Conservation (phyloP, 2,888 invertebrate genomes). For the Hipparchia sbordonii region DNA sequence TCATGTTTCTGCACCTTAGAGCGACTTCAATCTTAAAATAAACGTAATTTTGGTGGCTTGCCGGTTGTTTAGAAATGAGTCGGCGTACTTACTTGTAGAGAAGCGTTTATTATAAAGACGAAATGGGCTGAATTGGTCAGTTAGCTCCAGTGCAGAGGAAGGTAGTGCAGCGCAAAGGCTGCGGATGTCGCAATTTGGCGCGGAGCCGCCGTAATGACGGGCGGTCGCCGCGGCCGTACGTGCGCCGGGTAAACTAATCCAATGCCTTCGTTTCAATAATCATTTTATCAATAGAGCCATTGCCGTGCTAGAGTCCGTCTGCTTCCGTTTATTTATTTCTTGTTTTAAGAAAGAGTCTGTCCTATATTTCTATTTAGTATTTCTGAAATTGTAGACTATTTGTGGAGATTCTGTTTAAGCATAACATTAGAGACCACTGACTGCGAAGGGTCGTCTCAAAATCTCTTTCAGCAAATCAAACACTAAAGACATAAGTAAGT, state of each 20-base stretch:
- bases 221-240: slow-evolving; percentile 59
- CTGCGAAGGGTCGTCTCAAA: too few species aligned
- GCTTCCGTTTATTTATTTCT: slow-evolving; percentile 22
- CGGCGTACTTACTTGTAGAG: slow-evolving; percentile 20
- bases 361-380: not conserved
- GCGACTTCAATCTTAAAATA: not conserved
- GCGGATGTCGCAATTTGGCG: slow-evolving; percentile 77
- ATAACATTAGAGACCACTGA: too few species aligned
- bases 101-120: slow-evolving; percentile 37
- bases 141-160: slow-evolving; percentile 35
- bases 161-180: slow-evolving; percentile 45
- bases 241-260: slow-evolving; percentile 59
- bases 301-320: slow-evolving; percentile 30
- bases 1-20: too few species aligned
- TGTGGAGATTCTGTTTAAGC: not conserved
- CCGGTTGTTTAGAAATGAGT: not conserved
- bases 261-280: slow-evolving; percentile 46
- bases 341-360: not conserved
- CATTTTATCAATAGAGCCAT: slow-evolving; percentile 41
- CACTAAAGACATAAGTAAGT: not conserved
- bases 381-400: not conserved
- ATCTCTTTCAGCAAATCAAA: not conserved
- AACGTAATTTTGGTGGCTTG: not conserved
- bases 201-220: slow-evolving; percentile 66
- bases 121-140: slow-evolving; percentile 42